Evolutionary conservation across 2,888 invertebrate genomes (phyloP).

Genomic region (Metallyticus violacea): DNA sequence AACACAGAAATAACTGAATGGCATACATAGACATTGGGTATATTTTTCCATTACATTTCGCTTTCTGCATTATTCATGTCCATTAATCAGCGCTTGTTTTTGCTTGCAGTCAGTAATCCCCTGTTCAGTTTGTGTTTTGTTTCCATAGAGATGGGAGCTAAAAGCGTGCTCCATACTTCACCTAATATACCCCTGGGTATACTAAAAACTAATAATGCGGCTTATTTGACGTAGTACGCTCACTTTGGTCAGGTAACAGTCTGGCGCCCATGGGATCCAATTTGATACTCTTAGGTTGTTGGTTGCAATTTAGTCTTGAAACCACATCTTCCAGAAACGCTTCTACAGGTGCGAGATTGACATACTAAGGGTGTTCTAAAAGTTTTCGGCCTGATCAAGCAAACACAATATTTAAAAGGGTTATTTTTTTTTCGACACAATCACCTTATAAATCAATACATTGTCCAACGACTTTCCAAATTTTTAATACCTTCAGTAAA

Average conservation of each 20-base stretch:
- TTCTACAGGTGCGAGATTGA: too few relatives aligned
- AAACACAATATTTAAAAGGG: too few relatives aligned
- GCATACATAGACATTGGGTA: too few relatives aligned
- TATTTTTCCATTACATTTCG: too few relatives aligned
- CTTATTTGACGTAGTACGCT: neutral
- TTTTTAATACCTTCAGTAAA: too few relatives aligned
- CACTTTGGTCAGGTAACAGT: neutral
- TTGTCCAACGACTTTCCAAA: too few relatives aligned
- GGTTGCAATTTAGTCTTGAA: too few relatives aligned
- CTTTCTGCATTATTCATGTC: too few relatives aligned
- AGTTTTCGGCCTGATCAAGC: too few relatives aligned
- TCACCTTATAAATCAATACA: too few relatives aligned
- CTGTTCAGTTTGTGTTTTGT: neutral
- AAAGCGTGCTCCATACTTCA: neutral
- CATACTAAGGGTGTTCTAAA: too few relatives aligned
- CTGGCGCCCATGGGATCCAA: neutral
- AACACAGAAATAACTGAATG: neutral
- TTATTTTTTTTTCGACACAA: too few relatives aligned
- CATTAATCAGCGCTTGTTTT: neutral
- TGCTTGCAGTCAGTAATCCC: neutral
- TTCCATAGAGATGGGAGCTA: neutral
- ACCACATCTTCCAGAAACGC: neutral
- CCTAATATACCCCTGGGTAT: neutral
- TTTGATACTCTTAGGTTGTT: neutral
- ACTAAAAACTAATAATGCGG: neutral